A percentile compares a stretch with the other conserved stretches of the same genome.
phyloP scores from a whole-genome alignment of 2,113 vertebrate genomes.

The Corynorhinus townsendii region DNA sequence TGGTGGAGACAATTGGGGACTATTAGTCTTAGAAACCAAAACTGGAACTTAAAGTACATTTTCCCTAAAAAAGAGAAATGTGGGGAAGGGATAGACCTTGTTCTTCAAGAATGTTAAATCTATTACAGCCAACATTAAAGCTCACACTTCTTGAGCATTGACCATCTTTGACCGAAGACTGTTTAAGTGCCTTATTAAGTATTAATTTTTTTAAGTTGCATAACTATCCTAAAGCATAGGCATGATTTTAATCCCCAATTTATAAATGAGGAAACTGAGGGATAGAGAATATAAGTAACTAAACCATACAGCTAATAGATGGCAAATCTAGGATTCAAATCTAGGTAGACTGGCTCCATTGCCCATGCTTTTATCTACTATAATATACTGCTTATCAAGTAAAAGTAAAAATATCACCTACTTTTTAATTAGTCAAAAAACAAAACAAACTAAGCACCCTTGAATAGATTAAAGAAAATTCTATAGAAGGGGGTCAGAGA shows the following conservation, averaged over 20 bases:
- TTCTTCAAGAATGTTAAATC: neutral
- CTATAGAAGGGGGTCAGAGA: neutral
- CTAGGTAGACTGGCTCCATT: neutral
- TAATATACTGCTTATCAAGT: neutral
- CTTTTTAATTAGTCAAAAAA: neutral
- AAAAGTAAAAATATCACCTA: neutral
- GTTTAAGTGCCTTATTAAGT: neutral
- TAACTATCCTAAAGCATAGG: neutral
- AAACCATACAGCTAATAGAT: neutral
- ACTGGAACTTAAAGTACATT: neutral
- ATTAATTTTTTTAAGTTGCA: neutral
- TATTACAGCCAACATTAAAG: neutral
- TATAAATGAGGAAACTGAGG: neutral
- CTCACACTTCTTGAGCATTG: neutral
- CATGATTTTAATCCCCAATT: neutral
- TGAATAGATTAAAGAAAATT: neutral
- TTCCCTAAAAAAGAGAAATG: constrained; percentile 10
- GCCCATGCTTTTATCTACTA: neutral
- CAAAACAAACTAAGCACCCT: neutral
- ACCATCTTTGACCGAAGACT: neutral
- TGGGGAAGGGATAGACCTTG: neutral
- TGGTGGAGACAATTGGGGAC: neutral
- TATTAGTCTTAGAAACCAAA: neutral
- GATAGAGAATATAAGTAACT: neutral
- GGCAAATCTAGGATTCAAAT: neutral